Base-by-base conservation (phyloP, 2,797 vertebrate genomes). In the Coregonus ussuriensis region DNA sequence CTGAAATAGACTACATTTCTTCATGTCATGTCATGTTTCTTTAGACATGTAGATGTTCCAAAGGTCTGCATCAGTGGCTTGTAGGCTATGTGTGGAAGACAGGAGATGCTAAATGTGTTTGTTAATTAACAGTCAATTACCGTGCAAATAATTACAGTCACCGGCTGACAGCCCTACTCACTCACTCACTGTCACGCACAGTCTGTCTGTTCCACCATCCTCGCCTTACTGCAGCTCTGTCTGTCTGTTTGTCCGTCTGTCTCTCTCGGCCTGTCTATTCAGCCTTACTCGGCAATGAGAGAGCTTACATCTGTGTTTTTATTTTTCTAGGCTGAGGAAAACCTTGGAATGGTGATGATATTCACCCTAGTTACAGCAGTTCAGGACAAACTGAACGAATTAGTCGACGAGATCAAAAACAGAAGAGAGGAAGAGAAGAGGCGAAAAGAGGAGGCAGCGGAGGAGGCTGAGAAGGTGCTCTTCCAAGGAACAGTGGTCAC, bases 331-430 rank as follows among this genome's bases (percentile, higher is more conserved):
- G 95, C 95, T 62, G 95, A 97, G 83, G 97, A 99, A 86, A 99
- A 99, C 88, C 91, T 98, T 79, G 98, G 98, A 73, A 97, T 99
- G 96, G 98, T 98, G 51, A 99, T 99, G 98, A 99, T 99, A 75
- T 99, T 99, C 90, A 98, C 97, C 18, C 88, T 99, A 84, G 97
- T 99, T 56, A 98, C 96, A 35, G 97, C 97, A 14, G 96, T 98
- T 53, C 98, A 99, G 91, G 98, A 99, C 77, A 98, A 96, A 88
- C 94, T 99, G 77, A 99, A 99, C 75, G 96, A 97, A 94, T 96
- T 98, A 63, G 96, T 99, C 52, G 98, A 99, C 92, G 88, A 95
- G 77, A 96, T 96, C 80, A 99, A 98, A 92, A 96, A 92, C 70
- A 93, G 96, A 90, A 93, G 87, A 92, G 98, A 99, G 80, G 97